These are phyloP conservation scores for Tragopan temminckii DNA, from an alignment of 2,797 vertebrate species.

Conservation along the genomic window DNA sequence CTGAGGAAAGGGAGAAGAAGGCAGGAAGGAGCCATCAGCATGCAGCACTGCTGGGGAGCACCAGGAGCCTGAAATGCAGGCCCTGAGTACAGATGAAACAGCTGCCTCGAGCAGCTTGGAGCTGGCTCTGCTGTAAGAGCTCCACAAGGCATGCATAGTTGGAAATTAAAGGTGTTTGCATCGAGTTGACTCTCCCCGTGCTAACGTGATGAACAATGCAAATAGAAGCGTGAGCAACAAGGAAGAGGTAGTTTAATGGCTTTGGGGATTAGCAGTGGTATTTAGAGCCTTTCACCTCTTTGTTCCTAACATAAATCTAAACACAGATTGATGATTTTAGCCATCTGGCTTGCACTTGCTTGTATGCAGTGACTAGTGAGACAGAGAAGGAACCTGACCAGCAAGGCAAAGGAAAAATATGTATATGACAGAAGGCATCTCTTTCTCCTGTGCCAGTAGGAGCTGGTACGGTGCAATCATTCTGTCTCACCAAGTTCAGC, in stretches of 20 bases:
- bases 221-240: not conserved
- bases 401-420: not conserved
- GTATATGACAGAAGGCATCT: not conserved
- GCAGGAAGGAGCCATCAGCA: not conserved
- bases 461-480: not conserved
- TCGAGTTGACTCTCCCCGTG: fast-evolving
- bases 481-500: not conserved
- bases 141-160: not conserved
- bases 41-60: not conserved
- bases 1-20: not conserved
- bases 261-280: not conserved
- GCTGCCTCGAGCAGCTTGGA: not conserved
- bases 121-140: not conserved
- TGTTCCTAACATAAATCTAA: conserved; percentile 49
- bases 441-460: not conserved
- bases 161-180: conserved; percentile 35
- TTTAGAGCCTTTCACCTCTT: conserved; percentile 55
- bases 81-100: not conserved
- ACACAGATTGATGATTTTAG: conserved; percentile 37
- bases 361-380: not conserved
- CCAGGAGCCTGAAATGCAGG: fast-evolving
- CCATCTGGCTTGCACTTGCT: conserved; percentile 40
- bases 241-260: conserved; percentile 35
- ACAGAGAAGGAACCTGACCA: not conserved
- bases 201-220: not conserved